Evolutionary conservation across 2,888 invertebrate species (phyloP).

Genomic region (Aethes cnicana): DNA sequence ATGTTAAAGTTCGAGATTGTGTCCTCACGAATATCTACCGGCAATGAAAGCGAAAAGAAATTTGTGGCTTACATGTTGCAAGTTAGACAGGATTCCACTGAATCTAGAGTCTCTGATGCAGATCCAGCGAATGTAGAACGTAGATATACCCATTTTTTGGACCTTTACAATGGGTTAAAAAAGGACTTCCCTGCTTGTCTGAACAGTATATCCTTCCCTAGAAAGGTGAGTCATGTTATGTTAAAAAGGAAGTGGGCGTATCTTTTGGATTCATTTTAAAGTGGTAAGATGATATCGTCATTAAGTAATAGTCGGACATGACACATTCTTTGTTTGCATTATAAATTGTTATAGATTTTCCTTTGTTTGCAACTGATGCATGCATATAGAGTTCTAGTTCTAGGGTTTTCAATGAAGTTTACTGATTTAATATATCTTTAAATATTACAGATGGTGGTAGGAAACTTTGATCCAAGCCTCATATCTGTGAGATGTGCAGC

Average conservation of each 20-base stretch:
- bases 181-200: constrained; percentile 82
- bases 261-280: not conserved
- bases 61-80: constrained; percentile 87
- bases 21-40: constrained; percentile 84
- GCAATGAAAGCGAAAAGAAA: constrained; percentile 84
- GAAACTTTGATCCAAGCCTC: constrained; percentile 87
- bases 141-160: constrained; percentile 87
- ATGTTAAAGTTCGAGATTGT: constrained; percentile 85
- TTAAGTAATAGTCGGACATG: too few species aligned
- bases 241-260: constrained; percentile 21
- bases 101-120: constrained; percentile 66
- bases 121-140: constrained; percentile 86
- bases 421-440: constrained; percentile 7
- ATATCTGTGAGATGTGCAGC: constrained; percentile 85
- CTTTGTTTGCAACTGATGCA: not conserved
- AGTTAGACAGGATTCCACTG: constrained; percentile 82
- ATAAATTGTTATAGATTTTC: not conserved
- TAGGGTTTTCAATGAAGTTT: too few species aligned
- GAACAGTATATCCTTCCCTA: constrained; percentile 83
- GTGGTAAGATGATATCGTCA: not conserved
- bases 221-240: constrained; percentile 75
- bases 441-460: constrained; percentile 80
- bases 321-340: not conserved
- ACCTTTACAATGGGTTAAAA: constrained; percentile 84
- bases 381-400: too few species aligned